Evolutionary conservation across 2,888 invertebrate genomes (phyloP), one percentile per base, ranked within the genome.

Genomic region (Panopea generosa): DNA sequence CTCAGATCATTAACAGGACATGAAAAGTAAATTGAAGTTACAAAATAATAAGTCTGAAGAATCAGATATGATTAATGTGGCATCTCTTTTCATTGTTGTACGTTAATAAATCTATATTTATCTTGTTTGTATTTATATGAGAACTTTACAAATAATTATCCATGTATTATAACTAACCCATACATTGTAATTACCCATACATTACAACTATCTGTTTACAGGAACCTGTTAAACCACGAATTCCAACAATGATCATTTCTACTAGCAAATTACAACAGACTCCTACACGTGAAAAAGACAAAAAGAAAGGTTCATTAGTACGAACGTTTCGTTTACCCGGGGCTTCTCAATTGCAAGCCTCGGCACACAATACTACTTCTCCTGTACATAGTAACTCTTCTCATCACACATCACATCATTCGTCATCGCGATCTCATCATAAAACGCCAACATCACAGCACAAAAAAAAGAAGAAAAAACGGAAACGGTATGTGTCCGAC

Each of bases 391-490:
- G 73, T 67, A 63, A 73, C 52, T 47, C 75, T 24, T 68, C 71
- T 38, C 63, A 75, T 40, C 65, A 62, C 43, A 27, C 65, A 45
- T 62, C 57, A 26, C 62, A 75, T 29, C 65, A 62, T 43, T 43
- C 65, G 26, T 57, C 68, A 18, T 78, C 76, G 6, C 45, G 73
- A 66, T 81, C 77, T 71, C 70, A 69, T 38, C 70, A 63, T 52
- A 66, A 68, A 62, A 76, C 72, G 24, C 66, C 77, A n/a, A 71
- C 80, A 43, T 73, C 81, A 40, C 65, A 68, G 16, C 57, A 77
- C 52, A 71, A 76, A 60, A 87, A 86, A 79, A 86, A 87, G 74
- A 85, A 90, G 76, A 89, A 89, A 68, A 88, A 87, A 70, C 84
- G 88, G 70, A 84, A 82, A 68, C 84, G 86, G 33, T 82, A 87